Evolutionary conservation across 2,888 invertebrate species (phyloP).

Genomic region (Netelia melanura): DNA sequence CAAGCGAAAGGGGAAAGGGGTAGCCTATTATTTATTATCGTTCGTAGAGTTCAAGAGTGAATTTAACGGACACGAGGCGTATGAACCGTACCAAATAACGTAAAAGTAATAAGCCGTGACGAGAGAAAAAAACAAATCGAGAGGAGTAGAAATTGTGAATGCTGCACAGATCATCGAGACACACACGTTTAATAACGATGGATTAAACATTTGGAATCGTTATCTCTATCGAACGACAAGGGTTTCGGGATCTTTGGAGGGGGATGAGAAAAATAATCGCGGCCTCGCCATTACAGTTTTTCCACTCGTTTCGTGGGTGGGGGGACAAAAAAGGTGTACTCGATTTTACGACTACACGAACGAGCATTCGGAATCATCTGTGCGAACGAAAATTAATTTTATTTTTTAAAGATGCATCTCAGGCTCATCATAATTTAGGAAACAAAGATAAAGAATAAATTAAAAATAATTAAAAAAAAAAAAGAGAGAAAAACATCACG

Average conservation of each 20-base stretch:
- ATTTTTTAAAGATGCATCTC: conserved; percentile 35
- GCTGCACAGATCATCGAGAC: conserved; percentile 18
- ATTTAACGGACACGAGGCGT: conserved; percentile 75
- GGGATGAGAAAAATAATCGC: conserved; percentile 25
- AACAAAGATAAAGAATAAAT: conserved; percentile 56
- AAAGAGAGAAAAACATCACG: conserved; percentile 44
- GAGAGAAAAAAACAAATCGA: conserved; percentile 52
- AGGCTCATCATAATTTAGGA: conserved; percentile 65
- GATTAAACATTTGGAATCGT: conserved; percentile 47
- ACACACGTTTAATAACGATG: conserved; percentile 23
- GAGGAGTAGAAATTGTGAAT: conserved; percentile 36
- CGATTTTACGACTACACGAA: conserved; percentile 60
- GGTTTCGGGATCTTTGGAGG: conserved; percentile 29
- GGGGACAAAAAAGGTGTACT: neutral
- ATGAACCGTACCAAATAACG: conserved; percentile 80
- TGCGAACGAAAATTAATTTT: conserved; percentile 15
- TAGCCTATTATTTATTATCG: conserved; percentile 78
- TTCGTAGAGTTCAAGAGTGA: conserved; percentile 68
- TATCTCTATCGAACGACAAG: conserved; percentile 33
- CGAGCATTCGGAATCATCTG: conserved; percentile 63
- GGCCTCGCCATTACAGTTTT: conserved; percentile 44
- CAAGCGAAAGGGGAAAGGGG: conserved; percentile 54
- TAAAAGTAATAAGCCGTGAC: conserved; percentile 75
- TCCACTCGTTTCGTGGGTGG: conserved; percentile 42
- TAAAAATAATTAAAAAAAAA: conserved; percentile 31